Evolutionary conservation across 2,888 invertebrate genomes (phyloP), one percentile per base, ranked within the genome.

Genomic region (Pomacea canaliculata): DNA sequence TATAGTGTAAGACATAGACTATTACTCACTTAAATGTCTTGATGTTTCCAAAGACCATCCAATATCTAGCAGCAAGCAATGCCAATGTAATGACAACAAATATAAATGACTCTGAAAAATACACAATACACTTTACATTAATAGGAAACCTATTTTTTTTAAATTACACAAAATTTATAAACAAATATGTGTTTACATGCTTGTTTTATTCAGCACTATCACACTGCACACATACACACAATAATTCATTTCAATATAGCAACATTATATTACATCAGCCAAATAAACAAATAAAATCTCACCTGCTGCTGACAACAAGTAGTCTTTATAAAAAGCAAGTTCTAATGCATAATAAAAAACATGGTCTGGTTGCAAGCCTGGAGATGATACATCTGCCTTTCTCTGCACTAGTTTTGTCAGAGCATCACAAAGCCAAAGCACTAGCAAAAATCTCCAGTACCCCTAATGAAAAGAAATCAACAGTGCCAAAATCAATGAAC

Each of bases 381-480:
- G 56, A 56, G 51, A 71, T 69, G 67, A 27, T 75, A 80, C 70
- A 16, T 46, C 68, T n/a, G 70, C 71, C 70, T 75, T 71, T 13
- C 78, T 76, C 56, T 74, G 66, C 56, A 96, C 85, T 93, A 91
- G 88, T 63, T 88, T 90, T 51, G 88, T 85, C 88, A 96, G 96
- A 0, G 96, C 95, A 91, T 97, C 96, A 86, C 96, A 92, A 82
- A 97, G 92, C 79, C 95, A 91, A 69, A 96, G 91, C 48, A 97
- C 93, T 18, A 96, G 92, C 13, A 94, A 93, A 68, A 97, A 91
- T 90, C 96, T 96, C 96, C 95, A 95, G 87, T 93, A 94, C 7
- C 94, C 91, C 94, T 94, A 90, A 46, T 85, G 82, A 70, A 60
- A 27, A 56, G 1, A 56, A 56, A 56, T 37, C 37, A 37, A 37